phyloP scores from a whole-genome alignment of 2,113 vertebrate species.

The Hemiscyllium ocellatum region DNA sequence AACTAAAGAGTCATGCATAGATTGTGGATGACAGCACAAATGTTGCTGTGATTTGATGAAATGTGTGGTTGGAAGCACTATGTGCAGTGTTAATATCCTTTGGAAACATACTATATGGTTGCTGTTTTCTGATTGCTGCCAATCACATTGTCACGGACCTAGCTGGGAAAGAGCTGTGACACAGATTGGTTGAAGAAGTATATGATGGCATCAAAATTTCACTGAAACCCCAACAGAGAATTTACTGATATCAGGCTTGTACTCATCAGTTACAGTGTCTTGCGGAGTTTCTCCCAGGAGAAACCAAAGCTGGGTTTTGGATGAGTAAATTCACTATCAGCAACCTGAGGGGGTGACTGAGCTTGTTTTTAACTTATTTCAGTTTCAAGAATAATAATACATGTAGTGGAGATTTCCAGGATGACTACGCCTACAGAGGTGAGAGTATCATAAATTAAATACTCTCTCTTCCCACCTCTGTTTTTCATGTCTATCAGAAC shows the following conservation, averaged over 20 bases:
- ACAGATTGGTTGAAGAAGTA: not conserved
- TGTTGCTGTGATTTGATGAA: not conserved
- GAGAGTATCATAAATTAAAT: slow-evolving; percentile 33
- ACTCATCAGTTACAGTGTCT: not conserved
- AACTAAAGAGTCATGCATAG: not conserved
- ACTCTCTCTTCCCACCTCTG: not conserved
- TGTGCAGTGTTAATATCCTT: not conserved
- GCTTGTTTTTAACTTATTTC: not conserved
- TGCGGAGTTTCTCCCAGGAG: not conserved
- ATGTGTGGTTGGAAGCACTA: not conserved
- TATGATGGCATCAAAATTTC: not conserved
- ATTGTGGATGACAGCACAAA: not conserved
- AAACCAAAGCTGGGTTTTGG: not conserved
- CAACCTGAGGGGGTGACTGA: not conserved
- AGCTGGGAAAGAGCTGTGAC: not conserved
- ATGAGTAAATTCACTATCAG: not conserved
- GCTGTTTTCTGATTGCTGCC: not conserved
- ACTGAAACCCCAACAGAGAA: not conserved
- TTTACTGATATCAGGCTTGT: not conserved
- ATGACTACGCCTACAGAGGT: not conserved
- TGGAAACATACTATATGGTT: not conserved
- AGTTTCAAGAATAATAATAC: not conserved
- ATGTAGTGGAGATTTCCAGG: not conserved
- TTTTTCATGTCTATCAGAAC: not conserved
- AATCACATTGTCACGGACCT: not conserved